These are phyloP conservation scores for Tachyglossus aculeatus DNA, from an alignment of 2,797 vertebrate species.

Conservation along the genomic window DNA sequence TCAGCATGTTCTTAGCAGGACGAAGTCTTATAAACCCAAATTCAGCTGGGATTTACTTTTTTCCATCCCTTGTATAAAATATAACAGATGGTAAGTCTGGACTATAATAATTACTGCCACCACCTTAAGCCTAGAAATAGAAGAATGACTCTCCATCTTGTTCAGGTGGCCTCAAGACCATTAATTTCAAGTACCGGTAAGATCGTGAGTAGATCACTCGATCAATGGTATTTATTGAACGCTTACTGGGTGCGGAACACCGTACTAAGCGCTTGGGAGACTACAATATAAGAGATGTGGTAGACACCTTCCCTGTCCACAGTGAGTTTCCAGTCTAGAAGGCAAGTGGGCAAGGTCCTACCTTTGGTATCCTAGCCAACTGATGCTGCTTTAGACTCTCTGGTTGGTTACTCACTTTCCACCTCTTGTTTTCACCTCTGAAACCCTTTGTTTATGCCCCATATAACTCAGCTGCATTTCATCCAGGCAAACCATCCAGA, in stretches of 20 bases:
- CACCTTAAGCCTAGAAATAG: not conserved
- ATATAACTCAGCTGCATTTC: not conserved
- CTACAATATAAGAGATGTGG: too few relatives aligned
- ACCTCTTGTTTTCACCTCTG: not conserved
- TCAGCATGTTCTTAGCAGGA: not conserved
- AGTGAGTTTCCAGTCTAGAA: too few relatives aligned
- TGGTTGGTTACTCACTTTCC: conserved; percentile 8
- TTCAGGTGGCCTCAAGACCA: not conserved
- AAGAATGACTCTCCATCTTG: not conserved
- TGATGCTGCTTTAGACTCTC: not conserved
- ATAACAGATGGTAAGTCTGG: not conserved
- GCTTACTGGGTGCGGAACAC: too few relatives aligned
- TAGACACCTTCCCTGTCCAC: too few relatives aligned
- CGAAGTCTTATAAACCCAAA: not conserved
- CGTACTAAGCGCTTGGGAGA: too few relatives aligned
- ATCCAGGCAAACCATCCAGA: conserved; percentile 13
- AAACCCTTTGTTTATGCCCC: conserved; percentile 15
- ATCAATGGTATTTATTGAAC: too few relatives aligned
- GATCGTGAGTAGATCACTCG: too few relatives aligned
- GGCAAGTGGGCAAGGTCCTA: not conserved
- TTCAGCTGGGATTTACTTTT: not conserved
- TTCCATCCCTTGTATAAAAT: not conserved
- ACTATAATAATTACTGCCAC: not conserved
- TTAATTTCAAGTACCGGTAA: too few relatives aligned
- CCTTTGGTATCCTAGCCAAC: not conserved